Evolutionary conservation across 2,113 vertebrate genomes (phyloP).

Genomic region (Cyanoderma ruficeps): DNA sequence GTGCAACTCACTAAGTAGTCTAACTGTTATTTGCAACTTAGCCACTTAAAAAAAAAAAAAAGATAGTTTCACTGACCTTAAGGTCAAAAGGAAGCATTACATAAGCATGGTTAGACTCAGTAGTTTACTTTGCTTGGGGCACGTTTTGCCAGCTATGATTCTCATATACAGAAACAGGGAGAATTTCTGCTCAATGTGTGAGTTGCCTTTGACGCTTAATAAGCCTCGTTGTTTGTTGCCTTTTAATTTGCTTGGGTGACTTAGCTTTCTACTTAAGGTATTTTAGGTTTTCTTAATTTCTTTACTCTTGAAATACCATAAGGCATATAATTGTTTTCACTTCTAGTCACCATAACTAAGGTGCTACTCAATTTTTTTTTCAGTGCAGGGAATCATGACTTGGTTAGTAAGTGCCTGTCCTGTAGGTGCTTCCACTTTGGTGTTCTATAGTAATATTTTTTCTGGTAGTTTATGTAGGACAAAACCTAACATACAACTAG

Average conservation of each 20-base stretch:
- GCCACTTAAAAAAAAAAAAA: not conserved
- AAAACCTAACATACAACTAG: not conserved
- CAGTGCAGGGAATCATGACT: not conserved
- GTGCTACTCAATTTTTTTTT: not conserved
- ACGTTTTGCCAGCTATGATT: not conserved
- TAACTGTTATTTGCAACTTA: not conserved
- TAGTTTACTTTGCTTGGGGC: not conserved
- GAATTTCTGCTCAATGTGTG: not conserved
- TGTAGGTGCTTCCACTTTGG: not conserved
- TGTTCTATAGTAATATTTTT: not conserved
- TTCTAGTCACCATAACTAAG: not conserved
- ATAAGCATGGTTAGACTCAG: not conserved
- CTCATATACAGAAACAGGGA: not conserved
- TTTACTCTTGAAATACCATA: not conserved
- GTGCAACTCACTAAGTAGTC: not conserved
- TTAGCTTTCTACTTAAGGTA: not conserved
- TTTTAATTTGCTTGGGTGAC: not conserved
- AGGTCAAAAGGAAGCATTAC: not conserved
- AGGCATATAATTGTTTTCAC: not conserved
- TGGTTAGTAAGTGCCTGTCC: not conserved
- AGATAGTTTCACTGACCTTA: not conserved
- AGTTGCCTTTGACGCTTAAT: not conserved
- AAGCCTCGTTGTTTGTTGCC: not conserved
- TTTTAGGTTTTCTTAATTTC: not conserved
- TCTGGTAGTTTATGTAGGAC: not conserved